Conservation (phyloP, 2,888 invertebrate genomes). For the Smittia aterrima region DNA sequence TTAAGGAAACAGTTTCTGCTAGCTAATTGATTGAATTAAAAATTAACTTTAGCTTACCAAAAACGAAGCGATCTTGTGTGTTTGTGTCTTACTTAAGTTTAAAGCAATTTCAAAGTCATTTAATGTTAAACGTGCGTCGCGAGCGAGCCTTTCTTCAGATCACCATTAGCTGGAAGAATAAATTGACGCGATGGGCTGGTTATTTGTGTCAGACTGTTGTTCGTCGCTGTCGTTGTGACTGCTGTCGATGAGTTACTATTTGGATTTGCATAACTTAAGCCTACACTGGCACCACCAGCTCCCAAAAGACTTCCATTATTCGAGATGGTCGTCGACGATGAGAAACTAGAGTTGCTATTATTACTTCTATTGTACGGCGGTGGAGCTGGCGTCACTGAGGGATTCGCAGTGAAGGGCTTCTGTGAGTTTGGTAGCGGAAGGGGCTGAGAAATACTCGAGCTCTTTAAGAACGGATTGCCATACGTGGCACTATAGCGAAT, state of each 20-base stretch:
- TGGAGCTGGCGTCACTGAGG: slow-evolving; percentile 76
- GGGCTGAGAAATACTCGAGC: slow-evolving; percentile 56
- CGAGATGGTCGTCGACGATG: slow-evolving; percentile 35
- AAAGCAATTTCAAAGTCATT: slow-evolving; percentile 41
- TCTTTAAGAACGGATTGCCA: slow-evolving; percentile 81
- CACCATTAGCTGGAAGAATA: slow-evolving; percentile 54
- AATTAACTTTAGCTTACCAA: slow-evolving; percentile 12
- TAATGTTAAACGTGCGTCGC: slow-evolving; percentile 63
- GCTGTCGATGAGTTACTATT: slow-evolving; percentile 48
- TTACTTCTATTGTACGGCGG: slow-evolving; percentile 63
- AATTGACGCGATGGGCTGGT: slow-evolving; percentile 54
- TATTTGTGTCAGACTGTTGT: slow-evolving; percentile 67
- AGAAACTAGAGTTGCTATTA: slow-evolving; percentile 32
- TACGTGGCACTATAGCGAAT: slow-evolving; percentile 86
- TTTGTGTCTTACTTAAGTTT: background rate
- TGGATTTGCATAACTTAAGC: slow-evolving; percentile 17
- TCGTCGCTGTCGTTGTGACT: slow-evolving; percentile 65
- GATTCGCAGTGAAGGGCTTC: slow-evolving; percentile 61
- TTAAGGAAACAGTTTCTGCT: slow-evolving; percentile 21
- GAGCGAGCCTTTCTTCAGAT: slow-evolving; percentile 55
- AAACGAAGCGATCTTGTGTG: background rate
- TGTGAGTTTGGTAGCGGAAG: slow-evolving; percentile 58
- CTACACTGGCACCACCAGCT: slow-evolving; percentile 12
- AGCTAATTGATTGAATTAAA: slow-evolving; percentile 26
- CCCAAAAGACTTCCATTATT: slow-evolving; percentile 31